Evolutionary conservation across 1,140 invertebrate genomes (phyloP).

Genomic region (Bradynema listronoti): DNA sequence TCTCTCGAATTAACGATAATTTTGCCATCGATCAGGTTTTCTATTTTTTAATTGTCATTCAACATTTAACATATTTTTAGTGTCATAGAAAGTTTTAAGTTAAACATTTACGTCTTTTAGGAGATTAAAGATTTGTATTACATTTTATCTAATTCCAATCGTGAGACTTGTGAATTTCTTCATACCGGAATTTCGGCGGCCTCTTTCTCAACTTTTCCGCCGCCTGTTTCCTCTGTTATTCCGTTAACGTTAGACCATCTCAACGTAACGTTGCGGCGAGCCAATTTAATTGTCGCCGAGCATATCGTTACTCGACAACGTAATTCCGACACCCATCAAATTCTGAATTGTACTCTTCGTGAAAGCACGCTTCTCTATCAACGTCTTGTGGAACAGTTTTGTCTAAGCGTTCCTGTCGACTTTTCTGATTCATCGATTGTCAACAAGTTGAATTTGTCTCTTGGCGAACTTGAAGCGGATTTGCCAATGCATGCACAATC

Average conservation of each 20-base stretch:
- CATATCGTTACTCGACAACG: conserved; percentile 16
- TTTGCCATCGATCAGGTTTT: no score
- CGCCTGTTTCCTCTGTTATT: conserved; percentile 12
- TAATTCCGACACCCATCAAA: conserved; percentile 38
- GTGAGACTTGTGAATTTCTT: no score
- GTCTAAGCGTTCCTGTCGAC: not conserved
- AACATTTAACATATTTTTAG: no score
- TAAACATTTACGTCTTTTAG: no score
- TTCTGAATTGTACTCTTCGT: conserved; percentile 41
- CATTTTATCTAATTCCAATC: no score
- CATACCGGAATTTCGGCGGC: not conserved
- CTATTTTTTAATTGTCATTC: no score
- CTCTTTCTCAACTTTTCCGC: conserved; percentile 29
- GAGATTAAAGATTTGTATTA: no score
- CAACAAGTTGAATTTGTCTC: conserved; percentile 4
- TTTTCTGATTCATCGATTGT: not conserved
- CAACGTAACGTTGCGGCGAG: conserved; percentile 29
- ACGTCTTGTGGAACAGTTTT: conserved; percentile 12
- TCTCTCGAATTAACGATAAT: no score
- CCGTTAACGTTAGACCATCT: conserved; percentile 21
- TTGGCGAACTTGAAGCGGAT: conserved; percentile 40
- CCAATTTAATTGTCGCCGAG: conserved; percentile 39
- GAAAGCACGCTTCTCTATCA: conserved; percentile 17
- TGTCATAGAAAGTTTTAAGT: no score
- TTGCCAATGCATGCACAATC: conserved; percentile 52